Evolutionary conservation across 1,140 invertebrate species (phyloP).

Genomic region (Lasioglossum albipes): DNA sequence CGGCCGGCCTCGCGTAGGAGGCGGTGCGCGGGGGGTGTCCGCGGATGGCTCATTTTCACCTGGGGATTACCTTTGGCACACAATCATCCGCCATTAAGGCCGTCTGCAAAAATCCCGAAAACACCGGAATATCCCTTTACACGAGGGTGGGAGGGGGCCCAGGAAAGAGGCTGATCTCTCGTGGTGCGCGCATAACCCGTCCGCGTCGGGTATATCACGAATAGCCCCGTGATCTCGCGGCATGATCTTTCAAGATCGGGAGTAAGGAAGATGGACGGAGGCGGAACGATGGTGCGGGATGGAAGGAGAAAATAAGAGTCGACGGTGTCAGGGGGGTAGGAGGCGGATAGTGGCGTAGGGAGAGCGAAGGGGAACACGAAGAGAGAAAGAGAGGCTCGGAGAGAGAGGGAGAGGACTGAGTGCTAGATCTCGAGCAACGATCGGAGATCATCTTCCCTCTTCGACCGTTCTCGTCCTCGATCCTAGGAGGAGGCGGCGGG

Average conservation of each 20-base stretch:
- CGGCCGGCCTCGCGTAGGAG: not conserved
- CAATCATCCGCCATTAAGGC: constrained; percentile 73
- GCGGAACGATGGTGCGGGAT: constrained; percentile 12
- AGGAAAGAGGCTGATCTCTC: constrained; percentile 38
- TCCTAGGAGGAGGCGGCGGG: constrained; percentile 50
- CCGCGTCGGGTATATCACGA: constrained; percentile 63
- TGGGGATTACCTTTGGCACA: constrained; percentile 69
- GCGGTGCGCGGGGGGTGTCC: constrained; percentile 1
- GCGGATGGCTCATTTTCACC: constrained; percentile 69
- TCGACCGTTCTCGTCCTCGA: constrained; percentile 50
- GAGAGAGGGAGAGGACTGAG: constrained; percentile 49
- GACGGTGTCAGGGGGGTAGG: constrained; percentile 5
- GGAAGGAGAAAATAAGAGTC: constrained; percentile 27
- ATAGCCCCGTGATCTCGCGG: constrained; percentile 66
- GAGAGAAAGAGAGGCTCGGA: constrained; percentile 35
- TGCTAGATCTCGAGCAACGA: constrained; percentile 75
- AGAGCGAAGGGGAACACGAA: constrained; percentile 16
- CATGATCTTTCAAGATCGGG: constrained; percentile 64
- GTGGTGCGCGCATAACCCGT: constrained; percentile 55
- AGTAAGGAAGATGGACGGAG: constrained; percentile 28
- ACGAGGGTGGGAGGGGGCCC: constrained; percentile 53
- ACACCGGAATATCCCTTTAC: constrained; percentile 72
- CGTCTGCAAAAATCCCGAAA: constrained; percentile 71
- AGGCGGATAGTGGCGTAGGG: not conserved
- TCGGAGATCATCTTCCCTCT: constrained; percentile 63